Evolutionary conservation across 2,797 vertebrate species (phyloP), one percentile per base, ranked within the genome.

Genomic region (Pyrocephalus nanus): DNA sequence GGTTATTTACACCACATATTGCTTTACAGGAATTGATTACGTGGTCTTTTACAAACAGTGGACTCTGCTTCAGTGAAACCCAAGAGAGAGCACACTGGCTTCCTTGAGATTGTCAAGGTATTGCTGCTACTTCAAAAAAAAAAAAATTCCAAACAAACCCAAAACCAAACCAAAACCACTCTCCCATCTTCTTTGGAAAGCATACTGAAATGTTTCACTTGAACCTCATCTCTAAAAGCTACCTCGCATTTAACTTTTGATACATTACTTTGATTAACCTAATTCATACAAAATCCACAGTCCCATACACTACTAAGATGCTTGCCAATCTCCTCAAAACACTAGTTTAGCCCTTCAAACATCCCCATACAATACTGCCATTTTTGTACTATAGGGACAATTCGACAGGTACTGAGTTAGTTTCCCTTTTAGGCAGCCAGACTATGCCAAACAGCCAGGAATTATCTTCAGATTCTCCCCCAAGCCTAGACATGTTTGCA

Each of bases 401-500:
- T 53, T 29, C 84, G 36, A 91, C 26, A 77, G 30, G 43, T 42
- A 58, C 29, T 19, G 17, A 81, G 47, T 79, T 70, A 76, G 40
- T 29, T 88, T 78, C 62, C 70, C 45, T 92, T 90, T 85, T 36
- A 80, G 40, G 73, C 69, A 92, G 50, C 12, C 58, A 90, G 67
- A 71, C 53, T 62, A 77, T 69, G 54, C 50, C 34, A 26, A 80
- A 84, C 45, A 96, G 62, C 29, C 77, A 86, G 66, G 26, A 91
- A 83, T 53, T 64, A 79, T 92, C 88, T 82, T 50, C 74, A 77
- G 67, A 71, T 71, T 94, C 66, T 48, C 29, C 38, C 51, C 77
- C 50, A 92, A 70, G 79, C 60, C 73, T 57, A 74, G 88, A 95
- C 86, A 82, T 19, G 7, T 92, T 90, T 84, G 86, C 92, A 85